Evolutionary conservation across 1,140 invertebrate genomes (phyloP).

Genomic region (Bombus confusus): DNA sequence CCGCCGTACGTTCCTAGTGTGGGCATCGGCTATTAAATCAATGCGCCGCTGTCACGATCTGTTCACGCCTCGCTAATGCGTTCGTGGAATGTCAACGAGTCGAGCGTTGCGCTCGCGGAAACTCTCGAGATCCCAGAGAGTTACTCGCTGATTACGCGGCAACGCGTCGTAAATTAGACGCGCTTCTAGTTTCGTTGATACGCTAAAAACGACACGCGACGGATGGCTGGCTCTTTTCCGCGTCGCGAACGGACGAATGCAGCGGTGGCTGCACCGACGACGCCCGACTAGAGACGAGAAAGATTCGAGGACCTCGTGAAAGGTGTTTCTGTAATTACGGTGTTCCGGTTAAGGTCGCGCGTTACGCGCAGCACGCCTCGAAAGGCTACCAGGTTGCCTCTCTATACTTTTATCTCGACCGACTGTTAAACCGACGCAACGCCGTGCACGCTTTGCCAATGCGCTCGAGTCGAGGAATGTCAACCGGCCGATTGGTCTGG

Average conservation of each 20-base stretch:
- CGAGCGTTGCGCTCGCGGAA: constrained; percentile 50
- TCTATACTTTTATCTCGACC: constrained; percentile 47
- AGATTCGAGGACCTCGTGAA: constrained; percentile 9
- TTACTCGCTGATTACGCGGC: not conserved
- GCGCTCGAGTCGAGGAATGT: constrained; percentile 50
- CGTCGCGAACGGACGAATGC: not conserved
- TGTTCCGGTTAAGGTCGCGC: constrained; percentile 57
- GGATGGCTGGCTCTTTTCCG: no score
- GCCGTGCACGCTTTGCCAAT: constrained; percentile 49
- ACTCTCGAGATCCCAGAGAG: constrained; percentile 10
- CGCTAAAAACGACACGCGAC: not conserved
- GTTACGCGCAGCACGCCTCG: constrained; percentile 16
- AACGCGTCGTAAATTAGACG: not conserved
- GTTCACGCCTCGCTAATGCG: constrained; percentile 79
- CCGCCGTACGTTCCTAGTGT: constrained; percentile 71
- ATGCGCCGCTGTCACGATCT: constrained; percentile 78
- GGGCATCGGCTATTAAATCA: constrained; percentile 81
- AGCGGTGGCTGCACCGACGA: not conserved
- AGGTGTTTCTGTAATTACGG: constrained; percentile 54
- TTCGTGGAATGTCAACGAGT: constrained; percentile 70
- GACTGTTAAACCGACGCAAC: constrained; percentile 42
- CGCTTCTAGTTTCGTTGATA: no score
- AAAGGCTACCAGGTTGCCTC: not conserved
- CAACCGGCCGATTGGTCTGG: constrained; percentile 48
- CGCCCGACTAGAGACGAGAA: no score